A percentile compares a stretch with the other conserved stretches of the same genome.
Evolutionary conservation across 2,113 vertebrate genomes (phyloP).

Genomic region (Psettodes erumei): DNA sequence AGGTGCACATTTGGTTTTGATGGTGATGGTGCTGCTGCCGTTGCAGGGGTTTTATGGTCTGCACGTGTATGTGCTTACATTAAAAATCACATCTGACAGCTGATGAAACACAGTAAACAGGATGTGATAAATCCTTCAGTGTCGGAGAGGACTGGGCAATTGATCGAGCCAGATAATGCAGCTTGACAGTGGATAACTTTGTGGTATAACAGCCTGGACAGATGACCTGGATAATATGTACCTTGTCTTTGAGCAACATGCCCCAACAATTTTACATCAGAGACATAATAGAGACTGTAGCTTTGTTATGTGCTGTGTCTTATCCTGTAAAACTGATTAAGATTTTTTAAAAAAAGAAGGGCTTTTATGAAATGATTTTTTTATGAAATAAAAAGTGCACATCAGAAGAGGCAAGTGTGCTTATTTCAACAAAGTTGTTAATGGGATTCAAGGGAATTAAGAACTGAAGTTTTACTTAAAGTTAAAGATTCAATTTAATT

Average conservation of each 20-base stretch:
- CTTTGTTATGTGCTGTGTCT: background rate
- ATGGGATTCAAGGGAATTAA: background rate
- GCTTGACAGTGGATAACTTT: conserved; percentile 5
- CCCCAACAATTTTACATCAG: background rate
- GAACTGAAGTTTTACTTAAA: background rate
- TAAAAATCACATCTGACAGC: conserved; percentile 8
- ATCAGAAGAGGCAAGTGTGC: background rate
- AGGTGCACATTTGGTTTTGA: conserved; percentile 16
- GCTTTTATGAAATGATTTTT: no score
- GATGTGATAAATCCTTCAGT: conserved; percentile 11
- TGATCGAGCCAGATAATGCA: background rate
- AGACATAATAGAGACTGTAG: background rate
- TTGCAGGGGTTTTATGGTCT: conserved; percentile 6
- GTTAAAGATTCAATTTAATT: background rate
- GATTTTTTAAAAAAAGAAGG: background rate
- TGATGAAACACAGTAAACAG: conserved; percentile 28
- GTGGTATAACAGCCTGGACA: conserved; percentile 13
- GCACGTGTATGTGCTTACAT: background rate
- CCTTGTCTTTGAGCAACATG: background rate
- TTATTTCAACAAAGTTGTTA: background rate
- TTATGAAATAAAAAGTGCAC: background rate
- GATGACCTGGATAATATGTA: conserved; percentile 45
- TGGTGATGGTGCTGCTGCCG: conserved; percentile 6
- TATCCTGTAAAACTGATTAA: background rate
- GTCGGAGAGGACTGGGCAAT: conserved; percentile 1